These are phyloP conservation scores for Lycocerus yunnanus DNA, from an alignment of 2,888 invertebrate genomes.

Conservation along the genomic window DNA sequence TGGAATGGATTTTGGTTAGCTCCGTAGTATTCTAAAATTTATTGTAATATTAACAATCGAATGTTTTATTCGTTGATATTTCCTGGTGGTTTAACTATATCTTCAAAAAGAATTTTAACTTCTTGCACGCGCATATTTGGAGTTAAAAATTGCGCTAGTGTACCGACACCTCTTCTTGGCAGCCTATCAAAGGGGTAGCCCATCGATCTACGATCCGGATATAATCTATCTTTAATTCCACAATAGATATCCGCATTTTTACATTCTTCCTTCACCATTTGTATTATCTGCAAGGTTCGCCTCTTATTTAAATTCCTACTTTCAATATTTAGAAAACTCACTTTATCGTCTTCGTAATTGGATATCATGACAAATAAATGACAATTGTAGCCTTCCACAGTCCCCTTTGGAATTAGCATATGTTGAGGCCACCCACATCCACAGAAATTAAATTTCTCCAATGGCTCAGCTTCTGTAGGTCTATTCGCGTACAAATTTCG, in stretches of 20 bases:
- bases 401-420: slow-evolving; percentile 77
- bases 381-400: slow-evolving; percentile 65
- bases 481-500: slow-evolving; percentile 67
- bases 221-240: slow-evolving; percentile 71
- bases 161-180: slow-evolving; percentile 59
- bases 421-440: slow-evolving; percentile 90
- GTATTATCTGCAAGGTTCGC: slow-evolving; percentile 53
- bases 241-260: slow-evolving; percentile 76
- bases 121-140: slow-evolving; percentile 69
- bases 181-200: slow-evolving; percentile 78
- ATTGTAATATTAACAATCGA: background rate
- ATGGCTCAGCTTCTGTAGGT: slow-evolving; percentile 61
- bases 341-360: slow-evolving; percentile 70
- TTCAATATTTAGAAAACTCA: slow-evolving; percentile 46
- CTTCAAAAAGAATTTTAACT: slow-evolving; percentile 62
- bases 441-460: slow-evolving; percentile 75
- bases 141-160: slow-evolving; percentile 66
- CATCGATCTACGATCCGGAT: slow-evolving; percentile 79
- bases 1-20: too few species aligned
- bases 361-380: slow-evolving; percentile 80
- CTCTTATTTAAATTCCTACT: background rate
- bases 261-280: slow-evolving; percentile 60
- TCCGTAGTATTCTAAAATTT: too few species aligned
- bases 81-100: slow-evolving; percentile 52
- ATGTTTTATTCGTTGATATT: background rate